Conservation (phyloP, 2,888 invertebrate genomes). For the Onthophagus sagittarius region DNA sequence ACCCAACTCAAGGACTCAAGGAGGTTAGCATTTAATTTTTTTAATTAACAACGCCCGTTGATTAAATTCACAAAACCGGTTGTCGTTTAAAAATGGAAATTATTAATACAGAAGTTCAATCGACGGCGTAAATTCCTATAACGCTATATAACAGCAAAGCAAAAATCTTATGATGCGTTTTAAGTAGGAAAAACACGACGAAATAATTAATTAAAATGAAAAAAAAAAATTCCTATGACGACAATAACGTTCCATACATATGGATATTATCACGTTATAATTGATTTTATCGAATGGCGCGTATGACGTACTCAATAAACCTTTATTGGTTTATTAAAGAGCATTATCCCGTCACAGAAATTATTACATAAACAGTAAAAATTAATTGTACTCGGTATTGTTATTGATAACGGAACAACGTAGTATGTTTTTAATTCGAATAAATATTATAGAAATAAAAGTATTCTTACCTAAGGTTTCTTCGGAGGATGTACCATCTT, state of each 20-base stretch:
- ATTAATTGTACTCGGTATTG: background rate
- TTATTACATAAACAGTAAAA: background rate
- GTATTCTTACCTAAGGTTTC: too few species aligned
- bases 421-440: too few species aligned
- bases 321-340: background rate
- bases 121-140: too few species aligned
- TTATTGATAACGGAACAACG: background rate
- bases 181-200: too few species aligned
- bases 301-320: background rate
- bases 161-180: background rate
- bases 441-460: too few species aligned
- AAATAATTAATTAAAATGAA: too few species aligned
- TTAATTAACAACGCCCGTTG: background rate
- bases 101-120: too few species aligned
- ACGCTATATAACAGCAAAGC: background rate
- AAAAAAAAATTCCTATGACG: background rate
- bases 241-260: background rate
- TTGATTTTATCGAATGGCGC: background rate
- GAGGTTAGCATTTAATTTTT: background rate
- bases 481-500: too few species aligned
- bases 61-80: background rate
- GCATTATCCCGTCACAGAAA: background rate
- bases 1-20: too few species aligned
- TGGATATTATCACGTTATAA: background rate
- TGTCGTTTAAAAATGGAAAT: background rate